Evolutionary conservation across 2,113 vertebrate genomes (phyloP).

Genomic region (Enhydra lutris): DNA sequence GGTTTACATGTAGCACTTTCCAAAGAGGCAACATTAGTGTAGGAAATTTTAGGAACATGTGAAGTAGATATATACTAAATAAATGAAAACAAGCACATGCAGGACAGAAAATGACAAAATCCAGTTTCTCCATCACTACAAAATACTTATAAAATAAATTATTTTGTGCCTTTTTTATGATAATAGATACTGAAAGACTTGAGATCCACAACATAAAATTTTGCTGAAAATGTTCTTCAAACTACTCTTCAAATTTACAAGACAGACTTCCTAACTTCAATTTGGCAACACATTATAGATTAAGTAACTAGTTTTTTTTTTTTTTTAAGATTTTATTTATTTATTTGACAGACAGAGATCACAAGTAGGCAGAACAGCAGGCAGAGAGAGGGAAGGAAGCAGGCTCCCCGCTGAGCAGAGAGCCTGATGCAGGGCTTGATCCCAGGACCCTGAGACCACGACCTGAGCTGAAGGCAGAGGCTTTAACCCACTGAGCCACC

Average conservation of each 20-base stretch:
- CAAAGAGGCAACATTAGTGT: neutral
- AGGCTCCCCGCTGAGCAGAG: no score
- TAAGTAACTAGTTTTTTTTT: neutral
- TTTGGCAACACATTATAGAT: neutral
- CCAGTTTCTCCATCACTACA: constrained; percentile 11
- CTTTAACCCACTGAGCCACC: no score
- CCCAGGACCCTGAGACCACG: no score
- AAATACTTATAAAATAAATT: constrained; percentile 22
- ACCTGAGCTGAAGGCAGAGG: no score
- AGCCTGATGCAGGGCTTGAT: no score
- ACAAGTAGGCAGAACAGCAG: no score
- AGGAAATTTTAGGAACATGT: neutral
- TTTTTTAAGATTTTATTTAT: no score
- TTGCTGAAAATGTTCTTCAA: neutral
- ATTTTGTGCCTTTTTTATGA: constrained; percentile 21
- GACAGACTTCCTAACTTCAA: constrained; percentile 23
- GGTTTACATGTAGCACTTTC: neutral
- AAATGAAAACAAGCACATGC: neutral
- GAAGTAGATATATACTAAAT: neutral
- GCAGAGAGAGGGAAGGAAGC: no score
- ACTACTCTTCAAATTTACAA: constrained; percentile 2
- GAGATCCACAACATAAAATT: neutral
- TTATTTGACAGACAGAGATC: no score
- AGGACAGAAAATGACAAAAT: neutral
- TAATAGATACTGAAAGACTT: constrained; percentile 1